These are phyloP conservation scores for Osmerus eperlanus DNA, from an alignment of 2,113 vertebrate genomes.

Conservation along the genomic window DNA sequence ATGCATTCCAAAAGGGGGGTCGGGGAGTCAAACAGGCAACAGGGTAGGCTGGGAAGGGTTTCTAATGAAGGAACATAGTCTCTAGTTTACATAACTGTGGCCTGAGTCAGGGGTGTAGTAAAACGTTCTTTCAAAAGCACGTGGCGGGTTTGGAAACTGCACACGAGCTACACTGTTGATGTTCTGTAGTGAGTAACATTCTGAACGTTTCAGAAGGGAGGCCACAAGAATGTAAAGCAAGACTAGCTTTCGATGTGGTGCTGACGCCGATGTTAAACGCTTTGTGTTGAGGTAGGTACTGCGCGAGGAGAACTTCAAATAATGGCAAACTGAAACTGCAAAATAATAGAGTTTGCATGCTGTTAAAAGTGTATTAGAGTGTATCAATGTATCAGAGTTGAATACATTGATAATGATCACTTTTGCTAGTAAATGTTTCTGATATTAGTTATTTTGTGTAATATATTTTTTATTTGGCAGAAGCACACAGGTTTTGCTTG, in stretches of 20 bases:
- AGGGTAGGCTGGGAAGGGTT: constrained; percentile 25
- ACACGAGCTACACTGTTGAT: too few relatives aligned
- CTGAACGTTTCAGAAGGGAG: not conserved
- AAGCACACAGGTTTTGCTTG: too few relatives aligned
- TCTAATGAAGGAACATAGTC: constrained; percentile 10
- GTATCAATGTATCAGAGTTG: constrained; percentile 7
- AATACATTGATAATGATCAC: constrained; percentile 44
- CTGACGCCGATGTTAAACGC: not conserved
- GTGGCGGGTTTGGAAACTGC: not conserved
- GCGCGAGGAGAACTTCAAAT: constrained; percentile 23
- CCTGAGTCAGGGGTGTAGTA: constrained; percentile 45
- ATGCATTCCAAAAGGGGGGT: constrained; percentile 56
- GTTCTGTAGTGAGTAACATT: not conserved
- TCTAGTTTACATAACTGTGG: constrained; percentile 66
- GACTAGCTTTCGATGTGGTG: not conserved
- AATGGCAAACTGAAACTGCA: not conserved
- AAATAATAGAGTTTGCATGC: constrained; percentile 42
- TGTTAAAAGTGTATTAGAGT: constrained; percentile 7
- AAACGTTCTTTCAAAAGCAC: constrained; percentile 8
- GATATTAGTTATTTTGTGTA: not conserved
- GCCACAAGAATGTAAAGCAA: constrained; percentile 62
- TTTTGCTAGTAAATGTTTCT: constrained; percentile 44
- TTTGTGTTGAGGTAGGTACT: not conserved
- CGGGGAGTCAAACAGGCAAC: constrained; percentile 48
- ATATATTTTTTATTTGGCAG: too few relatives aligned